A percentile compares a stretch with the other conserved stretches of the same genome.
Evolutionary conservation across 2,113 vertebrate genomes (phyloP).

Genomic region (Poeciliopsis retropinna): DNA sequence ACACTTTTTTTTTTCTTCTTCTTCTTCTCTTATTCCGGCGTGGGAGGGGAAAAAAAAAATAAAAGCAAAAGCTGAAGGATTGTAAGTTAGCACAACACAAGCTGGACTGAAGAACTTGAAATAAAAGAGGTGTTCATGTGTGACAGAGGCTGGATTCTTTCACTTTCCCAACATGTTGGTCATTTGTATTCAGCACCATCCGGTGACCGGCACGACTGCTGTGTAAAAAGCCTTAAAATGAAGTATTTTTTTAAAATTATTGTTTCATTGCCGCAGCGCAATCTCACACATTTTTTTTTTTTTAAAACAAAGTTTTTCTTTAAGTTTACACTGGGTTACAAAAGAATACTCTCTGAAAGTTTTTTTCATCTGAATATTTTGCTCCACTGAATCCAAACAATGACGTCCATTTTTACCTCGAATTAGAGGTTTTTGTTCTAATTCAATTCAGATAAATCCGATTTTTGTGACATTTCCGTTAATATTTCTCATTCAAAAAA

Average conservation of each 20-base stretch:
- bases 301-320: neutral
- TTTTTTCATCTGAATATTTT: too few species aligned
- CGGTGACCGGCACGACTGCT: neutral
- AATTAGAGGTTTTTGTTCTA: too few species aligned
- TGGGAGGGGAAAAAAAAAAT: slow-evolving; percentile 24
- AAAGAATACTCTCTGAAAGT: too few species aligned
- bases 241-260: neutral
- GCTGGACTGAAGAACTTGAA: slow-evolving; percentile 12
- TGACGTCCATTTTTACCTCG: too few species aligned
- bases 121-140: slow-evolving; percentile 13
- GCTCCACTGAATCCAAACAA: too few species aligned
- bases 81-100: slow-evolving; percentile 26
- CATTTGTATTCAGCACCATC: slow-evolving; percentile 1
- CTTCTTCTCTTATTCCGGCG: neutral
- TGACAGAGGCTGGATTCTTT: slow-evolving; percentile 7
- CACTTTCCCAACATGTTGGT: neutral
- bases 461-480: too few species aligned
- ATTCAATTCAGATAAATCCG: too few species aligned
- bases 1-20: slow-evolving; percentile 3
- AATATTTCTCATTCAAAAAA: too few species aligned
- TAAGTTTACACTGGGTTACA: too few species aligned
- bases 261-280: neutral
- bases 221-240: slow-evolving; percentile 1
- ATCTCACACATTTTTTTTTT: neutral
- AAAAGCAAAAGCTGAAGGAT: slow-evolving; percentile 20